Evolutionary conservation across 2,888 invertebrate genomes (phyloP).

Genomic region (Drosophila algonquin): DNA sequence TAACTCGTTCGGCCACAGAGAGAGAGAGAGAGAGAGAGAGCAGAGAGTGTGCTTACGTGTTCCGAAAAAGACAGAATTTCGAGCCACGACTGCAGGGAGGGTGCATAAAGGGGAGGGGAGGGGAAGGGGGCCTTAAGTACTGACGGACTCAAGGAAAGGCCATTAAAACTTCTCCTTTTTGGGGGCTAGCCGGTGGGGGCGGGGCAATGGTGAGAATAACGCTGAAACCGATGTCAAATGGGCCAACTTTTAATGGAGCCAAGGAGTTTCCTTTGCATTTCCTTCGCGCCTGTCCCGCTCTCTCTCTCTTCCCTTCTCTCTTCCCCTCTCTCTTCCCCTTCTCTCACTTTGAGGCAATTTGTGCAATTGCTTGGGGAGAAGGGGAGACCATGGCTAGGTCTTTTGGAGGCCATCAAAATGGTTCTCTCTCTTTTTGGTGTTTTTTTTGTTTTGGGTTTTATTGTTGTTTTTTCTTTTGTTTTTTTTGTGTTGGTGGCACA

Average conservation of each 20-base stretch:
- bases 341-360: conserved; percentile 37
- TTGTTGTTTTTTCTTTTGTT: neutral
- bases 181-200: neutral
- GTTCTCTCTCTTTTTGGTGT: neutral
- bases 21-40: conserved; percentile 17
- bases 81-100: neutral
- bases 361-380: conserved; percentile 28
- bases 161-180: conserved; percentile 60
- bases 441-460: neutral
- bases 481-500: conserved; percentile 19
- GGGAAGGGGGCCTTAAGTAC: no score
- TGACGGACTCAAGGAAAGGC: conserved; percentile 23
- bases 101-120: no score
- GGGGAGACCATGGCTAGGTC: neutral
- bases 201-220: conserved; percentile 6
- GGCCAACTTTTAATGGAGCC: conserved; percentile 43
- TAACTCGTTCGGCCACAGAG: neutral
- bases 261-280: conserved; percentile 36
- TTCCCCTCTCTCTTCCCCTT: neutral
- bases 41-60: conserved; percentile 42
- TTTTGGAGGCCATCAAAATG: conserved; percentile 22
- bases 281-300: neutral
- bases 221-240: conserved; percentile 46
- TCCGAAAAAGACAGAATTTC: conserved; percentile 20
- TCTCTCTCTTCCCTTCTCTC: no score